Evolutionary conservation across 2,888 invertebrate genomes (phyloP).

Genomic region (Agrotis segetum): DNA sequence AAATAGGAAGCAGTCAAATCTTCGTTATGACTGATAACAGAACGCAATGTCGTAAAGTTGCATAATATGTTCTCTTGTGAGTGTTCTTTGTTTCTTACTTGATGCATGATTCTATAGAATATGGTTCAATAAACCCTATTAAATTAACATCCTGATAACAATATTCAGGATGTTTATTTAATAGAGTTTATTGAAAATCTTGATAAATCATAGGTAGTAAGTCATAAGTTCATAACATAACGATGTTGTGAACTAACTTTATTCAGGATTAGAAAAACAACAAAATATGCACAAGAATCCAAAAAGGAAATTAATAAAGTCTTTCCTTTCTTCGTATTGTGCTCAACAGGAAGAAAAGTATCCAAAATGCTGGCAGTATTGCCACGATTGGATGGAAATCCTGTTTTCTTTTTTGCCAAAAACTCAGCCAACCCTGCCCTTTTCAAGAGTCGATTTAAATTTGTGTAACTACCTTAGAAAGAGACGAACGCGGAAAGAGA

Average conservation of each 20-base stretch:
- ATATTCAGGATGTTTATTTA: conserved; percentile 16
- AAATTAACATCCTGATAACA: no score
- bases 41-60: conserved; percentile 1
- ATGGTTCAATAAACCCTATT: no score
- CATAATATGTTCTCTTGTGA: conserved; percentile 14
- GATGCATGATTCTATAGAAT: conserved; percentile 16
- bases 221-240: no score
- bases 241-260: neutral
- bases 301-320: no score
- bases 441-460: neutral
- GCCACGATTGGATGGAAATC: no score
- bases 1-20: conserved; percentile 34
- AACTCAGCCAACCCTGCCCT: no score
- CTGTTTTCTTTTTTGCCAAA: no score
- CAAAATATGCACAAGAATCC: no score
- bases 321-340: no score
- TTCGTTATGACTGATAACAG: conserved; percentile 33
- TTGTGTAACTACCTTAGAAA: neutral
- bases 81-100: conserved; percentile 37
- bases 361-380: no score
- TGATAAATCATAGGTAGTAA: neutral
- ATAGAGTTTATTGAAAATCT: neutral
- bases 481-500: neutral
- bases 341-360: no score
- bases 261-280: no score